Evolutionary conservation across 2,113 vertebrate genomes (phyloP), one percentile per base, ranked within the genome.

Genomic region (Papio anubis): DNA sequence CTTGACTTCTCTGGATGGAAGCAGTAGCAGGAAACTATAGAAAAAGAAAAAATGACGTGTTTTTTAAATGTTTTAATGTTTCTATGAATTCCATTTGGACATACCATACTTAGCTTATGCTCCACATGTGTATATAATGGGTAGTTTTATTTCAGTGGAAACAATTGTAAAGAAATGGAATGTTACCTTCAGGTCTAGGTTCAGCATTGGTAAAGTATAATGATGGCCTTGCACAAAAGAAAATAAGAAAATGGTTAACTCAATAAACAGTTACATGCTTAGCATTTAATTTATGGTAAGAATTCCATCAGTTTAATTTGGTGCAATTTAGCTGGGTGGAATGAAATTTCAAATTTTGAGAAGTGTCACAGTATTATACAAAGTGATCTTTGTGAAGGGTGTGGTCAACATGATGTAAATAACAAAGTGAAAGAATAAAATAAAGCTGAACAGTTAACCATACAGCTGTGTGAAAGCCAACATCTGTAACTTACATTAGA

Each of bases 301-400:
- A 88, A 68, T 85, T 3, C 8, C 10, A 43, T 12, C 23, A 55
- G 7, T 48, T 55, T 55, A 64, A 78, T 55, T 18, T 84, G 14
- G 13, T 88, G 2, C 21, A 30, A 90, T 35, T 66, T 82, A 61
- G 48, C 32, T 83, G 5, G 78, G 6, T 45, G 35, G 32, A 82
- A 23, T 45, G 7, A 95, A 94, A 90, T 76, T 81, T 86, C 21
- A 66, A 75, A 93, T 81, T 75, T 75, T 43, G 55, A 18, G 3
- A 94, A 75, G 21, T 50, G 5, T 57, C 52, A 89, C 2, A 64
- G 43, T 94, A 38, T 61, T 76, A 72, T 20, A 57, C 17, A 85
- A 73, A 96, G 21, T 97, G n/a, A n/a, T 72, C 14, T 88, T 88
- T 84, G n/a, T 83, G 72, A 96, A 95, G 97, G 96, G 96, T 95